Evolutionary conservation across 1,140 invertebrate species (phyloP).

Genomic region (Bombus soroeensis): DNA sequence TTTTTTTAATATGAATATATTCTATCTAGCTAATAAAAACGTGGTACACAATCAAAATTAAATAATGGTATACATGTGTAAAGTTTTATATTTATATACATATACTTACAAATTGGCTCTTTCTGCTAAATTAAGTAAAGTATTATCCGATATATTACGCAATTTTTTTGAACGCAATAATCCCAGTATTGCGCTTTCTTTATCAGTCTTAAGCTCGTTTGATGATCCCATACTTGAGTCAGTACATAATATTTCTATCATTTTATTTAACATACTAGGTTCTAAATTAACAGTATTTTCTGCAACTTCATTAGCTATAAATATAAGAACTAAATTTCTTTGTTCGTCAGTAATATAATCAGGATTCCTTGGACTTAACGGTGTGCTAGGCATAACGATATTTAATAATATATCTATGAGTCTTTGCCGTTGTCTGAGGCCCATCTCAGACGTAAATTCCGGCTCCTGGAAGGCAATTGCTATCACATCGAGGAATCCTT

Average conservation of each 20-base stretch:
- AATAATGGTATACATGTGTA: constrained; percentile 7
- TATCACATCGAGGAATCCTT: constrained; percentile 95
- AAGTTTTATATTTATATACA: not conserved
- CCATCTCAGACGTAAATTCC: constrained; percentile 90
- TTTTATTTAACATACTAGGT: constrained; percentile 74
- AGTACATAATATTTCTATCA: constrained; percentile 83
- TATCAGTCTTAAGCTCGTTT: constrained; percentile 86
- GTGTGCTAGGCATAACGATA: constrained; percentile 86
- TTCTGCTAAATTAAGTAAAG: constrained; percentile 85
- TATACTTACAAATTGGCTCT: constrained; percentile 87
- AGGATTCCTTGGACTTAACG: constrained; percentile 70
- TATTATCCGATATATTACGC: constrained; percentile 83
- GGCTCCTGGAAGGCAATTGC: constrained; percentile 93
- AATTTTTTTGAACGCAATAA: constrained; percentile 88
- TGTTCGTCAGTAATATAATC: constrained; percentile 81
- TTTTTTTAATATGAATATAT: not conserved
- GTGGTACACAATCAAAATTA: not conserved
- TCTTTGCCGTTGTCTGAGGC: constrained; percentile 89
- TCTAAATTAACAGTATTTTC: constrained; percentile 76
- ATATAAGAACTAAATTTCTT: constrained; percentile 85
- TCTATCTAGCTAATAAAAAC: not conserved
- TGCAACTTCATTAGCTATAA: constrained; percentile 75
- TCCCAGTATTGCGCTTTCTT: constrained; percentile 91
- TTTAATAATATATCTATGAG: constrained; percentile 91
- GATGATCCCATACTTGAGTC: constrained; percentile 81